phyloP scores from a whole-genome alignment of 2,113 vertebrate genomes.

The Morone saxatilis region DNA sequence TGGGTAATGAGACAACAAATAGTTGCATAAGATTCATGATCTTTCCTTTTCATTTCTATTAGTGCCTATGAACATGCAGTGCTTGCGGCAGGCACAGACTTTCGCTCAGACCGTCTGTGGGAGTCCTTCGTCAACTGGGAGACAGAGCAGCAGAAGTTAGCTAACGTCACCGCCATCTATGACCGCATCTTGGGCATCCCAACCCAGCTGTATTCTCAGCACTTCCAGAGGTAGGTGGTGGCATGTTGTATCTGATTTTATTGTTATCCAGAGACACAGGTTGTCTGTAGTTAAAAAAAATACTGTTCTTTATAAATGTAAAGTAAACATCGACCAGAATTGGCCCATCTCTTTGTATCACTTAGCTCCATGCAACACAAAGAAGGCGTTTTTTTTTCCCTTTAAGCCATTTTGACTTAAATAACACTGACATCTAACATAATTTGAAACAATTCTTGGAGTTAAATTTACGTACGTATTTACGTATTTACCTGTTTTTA shows the following conservation, averaged over 20 bases:
- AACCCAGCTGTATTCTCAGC: constrained; percentile 96
- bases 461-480: too few species aligned
- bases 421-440: neutral
- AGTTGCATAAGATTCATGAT: neutral
- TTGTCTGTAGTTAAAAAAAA: neutral
- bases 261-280: neutral
- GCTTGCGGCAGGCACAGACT: constrained; percentile 96
- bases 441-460: neutral
- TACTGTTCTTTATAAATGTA: neutral
- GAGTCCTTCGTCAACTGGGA: constrained; percentile 97
- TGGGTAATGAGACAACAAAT: neutral
- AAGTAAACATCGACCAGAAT: neutral
- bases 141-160: constrained; percentile 91
- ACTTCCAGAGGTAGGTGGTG: constrained; percentile 92
- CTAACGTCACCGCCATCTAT: constrained; percentile 94
- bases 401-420: neutral
- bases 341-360: neutral
- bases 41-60: constrained; percentile 32
- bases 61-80: constrained; percentile 96
- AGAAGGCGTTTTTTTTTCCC: neutral
- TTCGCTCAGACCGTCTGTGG: constrained; percentile 98
- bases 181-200: constrained; percentile 96
- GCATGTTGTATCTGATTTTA: neutral
- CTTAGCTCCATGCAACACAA: neutral
- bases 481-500: neutral